A percentile compares a stretch with the other conserved stretches of the same genome.
Conservation (phyloP, 2,888 invertebrate species). For the Netelia inedita region DNA sequence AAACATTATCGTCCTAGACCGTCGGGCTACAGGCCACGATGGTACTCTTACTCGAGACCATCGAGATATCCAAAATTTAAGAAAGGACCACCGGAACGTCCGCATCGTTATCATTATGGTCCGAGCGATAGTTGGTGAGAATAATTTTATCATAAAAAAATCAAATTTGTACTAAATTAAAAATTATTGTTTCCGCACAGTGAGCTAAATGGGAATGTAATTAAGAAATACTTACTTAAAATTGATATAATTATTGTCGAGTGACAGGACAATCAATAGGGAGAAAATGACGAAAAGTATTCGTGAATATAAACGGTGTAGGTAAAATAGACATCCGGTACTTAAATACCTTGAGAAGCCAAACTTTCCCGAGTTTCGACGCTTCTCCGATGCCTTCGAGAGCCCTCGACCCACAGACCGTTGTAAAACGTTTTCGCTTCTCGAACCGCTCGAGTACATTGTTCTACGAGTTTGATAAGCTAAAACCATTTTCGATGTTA, state of each 20-base stretch:
- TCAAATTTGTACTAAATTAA: too few relatives aligned
- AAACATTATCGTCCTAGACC: conserved; percentile 73
- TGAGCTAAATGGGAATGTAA: too few relatives aligned
- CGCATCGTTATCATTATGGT: conserved; percentile 52
- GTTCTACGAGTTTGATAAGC: conserved; percentile 7
- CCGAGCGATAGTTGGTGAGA: conserved; percentile 47
- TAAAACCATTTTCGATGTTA: too few relatives aligned
- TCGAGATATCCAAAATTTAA: conserved; percentile 68
- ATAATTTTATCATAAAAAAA: conserved; percentile 4
- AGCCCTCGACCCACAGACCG: conserved; percentile 32
- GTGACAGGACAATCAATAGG: background rate
- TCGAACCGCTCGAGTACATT: conserved; percentile 31
- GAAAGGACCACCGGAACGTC: conserved; percentile 68
- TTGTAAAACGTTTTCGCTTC: conserved; percentile 29
- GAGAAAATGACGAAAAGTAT: background rate
- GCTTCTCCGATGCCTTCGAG: conserved; percentile 23
- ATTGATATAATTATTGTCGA: background rate
- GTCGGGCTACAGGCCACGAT: conserved; percentile 68
- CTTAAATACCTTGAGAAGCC: conserved; percentile 27
- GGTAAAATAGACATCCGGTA: conserved; percentile 47
- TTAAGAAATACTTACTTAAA: too few relatives aligned
- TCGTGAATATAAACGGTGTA: background rate
- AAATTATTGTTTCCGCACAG: too few relatives aligned
- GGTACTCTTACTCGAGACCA: conserved; percentile 70
- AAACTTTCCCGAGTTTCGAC: conserved; percentile 33